Evolutionary conservation across 1,140 invertebrate species (phyloP), one percentile per base, ranked within the genome.

Genomic region (Drosophila nigrodunni): DNA sequence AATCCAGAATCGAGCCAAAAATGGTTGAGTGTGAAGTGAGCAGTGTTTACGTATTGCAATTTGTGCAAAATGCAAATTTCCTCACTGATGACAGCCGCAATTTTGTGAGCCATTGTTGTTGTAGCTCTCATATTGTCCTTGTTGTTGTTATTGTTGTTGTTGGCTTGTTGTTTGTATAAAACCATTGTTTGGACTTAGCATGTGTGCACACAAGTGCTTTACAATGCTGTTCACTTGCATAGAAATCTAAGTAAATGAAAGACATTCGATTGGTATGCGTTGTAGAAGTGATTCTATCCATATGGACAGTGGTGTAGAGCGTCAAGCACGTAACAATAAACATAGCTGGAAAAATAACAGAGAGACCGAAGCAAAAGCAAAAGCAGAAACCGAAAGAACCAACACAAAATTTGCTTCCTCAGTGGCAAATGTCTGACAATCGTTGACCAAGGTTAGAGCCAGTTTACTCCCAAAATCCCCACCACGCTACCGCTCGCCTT

Each of bases 31-130:
- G 67, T 58, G 54, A 62, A 67, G 41, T 76, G 66, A 39, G 66
- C 9, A 41, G 30, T 77, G 82, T 70, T 82, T 88, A 79, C 79
- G 83, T 87, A 87, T 88, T 83, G 83, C 83, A 87, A 87, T 88
- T 87, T 87, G 83, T 89, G 83, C 80, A 89, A 87, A 87, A 88
- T 87, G 83, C 77, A 88, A 87, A 87, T 87, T 88, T 87, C 83
- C 83, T 80, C 83, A 87, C 83, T 88, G 83, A 87, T 87, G 83
- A 87, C 83, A 87, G 83, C 83, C 80, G 83, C 83, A 87, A 87
- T 88, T 87, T 87, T 83, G 80, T 83, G 67, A 74, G 47, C 61
- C 80, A 80, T 87, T 87, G 83, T 87, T 86, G 79, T 76, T 66
- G 66, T 30, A 30, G 25, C 25, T 30, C 52, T 47, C 76, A 68